Conservation (phyloP, 2,888 invertebrate species). For the Sesia bembeciformis region DNA sequence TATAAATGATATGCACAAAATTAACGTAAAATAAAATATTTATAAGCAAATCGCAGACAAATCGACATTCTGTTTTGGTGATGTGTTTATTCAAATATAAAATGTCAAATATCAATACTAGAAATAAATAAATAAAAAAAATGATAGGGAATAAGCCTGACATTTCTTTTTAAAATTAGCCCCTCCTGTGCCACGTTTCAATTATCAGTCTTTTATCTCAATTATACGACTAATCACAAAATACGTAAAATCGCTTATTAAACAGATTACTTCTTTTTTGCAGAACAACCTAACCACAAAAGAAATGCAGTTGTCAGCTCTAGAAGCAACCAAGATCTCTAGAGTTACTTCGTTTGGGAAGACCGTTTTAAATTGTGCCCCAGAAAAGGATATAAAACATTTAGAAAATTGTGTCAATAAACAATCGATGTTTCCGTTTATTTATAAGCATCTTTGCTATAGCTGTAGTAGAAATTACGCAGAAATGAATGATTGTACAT, state of each 20-base stretch:
- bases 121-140: no score
- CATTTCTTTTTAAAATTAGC: no score
- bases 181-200: no score
- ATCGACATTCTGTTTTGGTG: no score
- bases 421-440: conserved; percentile 39
- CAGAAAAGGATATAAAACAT: background rate
- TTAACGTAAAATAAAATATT: no score
- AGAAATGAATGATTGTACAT: conserved; percentile 26
- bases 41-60: no score
- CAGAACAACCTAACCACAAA: conserved; percentile 62
- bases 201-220: no score
- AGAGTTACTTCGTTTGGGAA: conserved; percentile 39
- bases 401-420: conserved; percentile 7
- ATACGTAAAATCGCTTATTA: background rate
- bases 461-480: conserved; percentile 50
- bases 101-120: no score
- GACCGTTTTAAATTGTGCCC: conserved; percentile 6
- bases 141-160: no score
- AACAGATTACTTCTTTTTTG: conserved; percentile 22
- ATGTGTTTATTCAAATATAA: no score
- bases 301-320: conserved; percentile 61
- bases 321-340: conserved; percentile 77
- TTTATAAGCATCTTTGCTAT: conserved; percentile 45
- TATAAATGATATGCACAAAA: no score
- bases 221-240: no score